Percentiles rank a stretch among this genome's conserved stretches.
Conservation (phyloP, 2,113 vertebrate genomes). For the Pseudorectes ferrugineus region DNA sequence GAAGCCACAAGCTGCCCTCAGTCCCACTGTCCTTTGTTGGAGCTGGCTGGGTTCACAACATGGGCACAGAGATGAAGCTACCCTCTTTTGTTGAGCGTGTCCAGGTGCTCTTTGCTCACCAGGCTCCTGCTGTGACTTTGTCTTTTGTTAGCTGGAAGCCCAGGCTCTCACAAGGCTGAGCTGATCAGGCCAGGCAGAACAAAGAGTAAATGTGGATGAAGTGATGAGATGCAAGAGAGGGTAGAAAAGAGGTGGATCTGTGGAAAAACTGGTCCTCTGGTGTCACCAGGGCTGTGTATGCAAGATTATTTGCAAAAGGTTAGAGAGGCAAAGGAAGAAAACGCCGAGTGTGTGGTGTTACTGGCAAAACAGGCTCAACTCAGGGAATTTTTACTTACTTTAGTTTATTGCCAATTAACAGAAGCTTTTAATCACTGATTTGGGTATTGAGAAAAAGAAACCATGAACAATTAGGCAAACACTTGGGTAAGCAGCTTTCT, state of each 20-base stretch:
- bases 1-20: background rate
- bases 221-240: background rate
- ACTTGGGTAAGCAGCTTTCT: background rate
- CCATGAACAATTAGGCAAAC: background rate
- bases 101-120: conserved; percentile 17
- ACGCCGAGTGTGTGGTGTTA: background rate
- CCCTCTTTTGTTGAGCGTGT: background rate
- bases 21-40: background rate
- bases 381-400: background rate
- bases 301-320: background rate
- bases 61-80: background rate
- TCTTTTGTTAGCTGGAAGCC: background rate
- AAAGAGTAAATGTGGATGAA: background rate
- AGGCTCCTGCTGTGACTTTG: background rate
- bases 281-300: background rate
- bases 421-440: background rate
- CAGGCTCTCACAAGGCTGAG: background rate
- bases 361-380: background rate
- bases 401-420: background rate
- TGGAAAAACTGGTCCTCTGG: background rate
- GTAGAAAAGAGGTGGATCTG: background rate
- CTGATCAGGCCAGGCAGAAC: background rate
- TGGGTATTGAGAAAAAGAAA: background rate
- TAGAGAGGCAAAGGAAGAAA: background rate
- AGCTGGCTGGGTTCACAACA: background rate